Evolutionary conservation across 30 jellyfish, hydroid and myxozoan species (phyloP), one percentile per base, ranked within the genome.

Genomic region (Catostylus mosaicus): DNA sequence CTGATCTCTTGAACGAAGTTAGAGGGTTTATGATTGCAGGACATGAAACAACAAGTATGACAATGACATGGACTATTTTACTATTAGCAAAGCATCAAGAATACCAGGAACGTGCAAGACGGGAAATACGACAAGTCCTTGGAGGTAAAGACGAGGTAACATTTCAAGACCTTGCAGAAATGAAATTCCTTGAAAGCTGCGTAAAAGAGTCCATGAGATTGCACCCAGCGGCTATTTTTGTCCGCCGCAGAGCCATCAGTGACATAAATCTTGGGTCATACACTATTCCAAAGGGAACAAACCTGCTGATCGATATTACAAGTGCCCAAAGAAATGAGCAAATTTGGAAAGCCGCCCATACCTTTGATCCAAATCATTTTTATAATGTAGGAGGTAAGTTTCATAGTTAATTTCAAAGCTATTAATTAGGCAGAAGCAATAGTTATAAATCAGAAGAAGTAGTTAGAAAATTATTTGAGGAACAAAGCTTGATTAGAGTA

Each of bases 251-350:
- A 47, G 3, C 80, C 1, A 34, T 26, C 16, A 43, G 31, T 11
- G 88, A 77, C 29, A 62, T 27, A 50, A 77, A 77, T 30, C 20
- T 77, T 1, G 88, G 88, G 33, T 80, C 77, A 14, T 77, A 77
- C 47, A 20, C 32, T 38, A 77, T 77, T 1, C 88, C 88, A 5
- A 64, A 63, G 0, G 23, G 35, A 20, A 77, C 88, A 9, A 38
- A 26, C 3, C 12, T 77, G 27, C 6, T 11, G 24, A 20, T 77
- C 10, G 37, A 31, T 32, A 59, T 77, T 6, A 71, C 79, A 37
- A 66, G 75, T 2, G 34, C 61, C 30, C 62, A 77, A 26, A 23
- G 78, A 34, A 45, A 77, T 77, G 61, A 77, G 80, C 22, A 77
- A 68, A 26, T 30, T 0, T 77, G 88, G 88, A 43, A 77, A 45